Evolutionary conservation across 2,888 invertebrate species (phyloP), one percentile per base, ranked within the genome.

Genomic region (Leptarthrus brevirostris): DNA sequence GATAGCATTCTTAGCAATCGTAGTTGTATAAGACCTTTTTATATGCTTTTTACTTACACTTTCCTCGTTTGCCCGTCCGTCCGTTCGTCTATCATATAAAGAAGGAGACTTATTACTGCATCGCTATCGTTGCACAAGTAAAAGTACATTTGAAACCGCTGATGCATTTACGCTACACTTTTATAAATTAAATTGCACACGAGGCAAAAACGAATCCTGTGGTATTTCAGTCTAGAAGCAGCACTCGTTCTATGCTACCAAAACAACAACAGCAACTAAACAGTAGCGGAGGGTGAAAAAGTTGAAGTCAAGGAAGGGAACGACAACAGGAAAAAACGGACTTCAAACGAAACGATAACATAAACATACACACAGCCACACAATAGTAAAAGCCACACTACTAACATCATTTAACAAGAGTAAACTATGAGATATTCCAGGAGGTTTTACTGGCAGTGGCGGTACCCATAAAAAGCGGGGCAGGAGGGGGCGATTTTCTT

Each of bases 161-260:
- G 70, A 70, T 70, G 70, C 70, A 70, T 70, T 70, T 70, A 70
- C 34, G 53, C 22, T 53, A 26, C 54, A 53, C 54, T 71, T 69
- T 71, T 71, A 71, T 71, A 71, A 71, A 71, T 71, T 71, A 71
- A 71, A 71, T 52, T 54, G 71, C 71, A 71, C 54, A 71, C 54
- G 24, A 49, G 12, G 20, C 69, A 69, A 52, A 34, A 10, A 52
- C 18, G 20, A 69, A n/a, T 30, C 52, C 52, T 49, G 52, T 69
- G 49, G 52, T 20, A 69, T 69, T 69, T 52, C 36, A 30, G 14
- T 44, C 22, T 64, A 64, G 44, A 69, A 49, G 52, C 34, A 52
- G 30, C 34, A 69, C n/a, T n/a, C n/a, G n/a, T n/a, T n/a, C n/a
- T n/a, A 18, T 18, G 26, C 16, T 12, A 30, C 30, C 20, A 34